A percentile compares a stretch with the other conserved stretches of the same genome.
Evolutionary conservation across 53 echinoderm and acorn worm genomes (phyloP).

Genomic region (Zoroaster sp.): DNA sequence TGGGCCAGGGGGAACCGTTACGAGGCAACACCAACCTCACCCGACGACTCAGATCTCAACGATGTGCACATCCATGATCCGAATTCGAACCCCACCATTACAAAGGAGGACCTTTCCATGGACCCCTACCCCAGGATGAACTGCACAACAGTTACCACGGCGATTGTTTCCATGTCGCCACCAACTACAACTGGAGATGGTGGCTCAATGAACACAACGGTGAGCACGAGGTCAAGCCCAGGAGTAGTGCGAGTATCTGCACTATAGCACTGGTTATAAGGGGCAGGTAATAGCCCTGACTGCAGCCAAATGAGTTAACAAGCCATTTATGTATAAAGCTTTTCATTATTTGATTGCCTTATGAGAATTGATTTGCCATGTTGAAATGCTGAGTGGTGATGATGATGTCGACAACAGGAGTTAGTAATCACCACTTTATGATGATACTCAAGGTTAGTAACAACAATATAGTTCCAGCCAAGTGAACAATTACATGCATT

Average conservation of each 20-base stretch:
- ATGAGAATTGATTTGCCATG: conserved; percentile 23
- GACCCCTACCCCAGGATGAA: conserved; percentile 72
- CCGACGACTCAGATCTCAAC: conserved; percentile 80
- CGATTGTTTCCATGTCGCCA: conserved; percentile 71
- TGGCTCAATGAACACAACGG: conserved; percentile 72
- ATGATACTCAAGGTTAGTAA: not conserved
- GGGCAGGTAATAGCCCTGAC: not conserved
- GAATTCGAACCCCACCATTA: conserved; percentile 50
- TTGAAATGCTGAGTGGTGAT: conserved; percentile 2
- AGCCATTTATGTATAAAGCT: not conserved
- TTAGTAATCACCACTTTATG: not conserved
- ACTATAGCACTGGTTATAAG: conserved; percentile 74
- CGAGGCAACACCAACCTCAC: conserved; percentile 78
- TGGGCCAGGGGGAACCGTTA: conserved; percentile 78
- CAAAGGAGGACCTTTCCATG: conserved; percentile 67
- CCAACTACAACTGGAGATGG: conserved; percentile 62
- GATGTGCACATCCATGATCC: conserved; percentile 79
- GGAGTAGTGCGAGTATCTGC: conserved; percentile 87
- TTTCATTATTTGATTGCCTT: conserved; percentile 48
- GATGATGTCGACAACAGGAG: not conserved
- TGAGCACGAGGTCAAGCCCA: conserved; percentile 66
- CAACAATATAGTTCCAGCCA: not conserved
- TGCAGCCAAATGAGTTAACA: not conserved
- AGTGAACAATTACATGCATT: not conserved
- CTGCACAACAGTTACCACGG: conserved; percentile 79